Evolutionary conservation across 2,113 vertebrate species (phyloP), one percentile per base, ranked within the genome.

Genomic region (Nicator chloris): DNA sequence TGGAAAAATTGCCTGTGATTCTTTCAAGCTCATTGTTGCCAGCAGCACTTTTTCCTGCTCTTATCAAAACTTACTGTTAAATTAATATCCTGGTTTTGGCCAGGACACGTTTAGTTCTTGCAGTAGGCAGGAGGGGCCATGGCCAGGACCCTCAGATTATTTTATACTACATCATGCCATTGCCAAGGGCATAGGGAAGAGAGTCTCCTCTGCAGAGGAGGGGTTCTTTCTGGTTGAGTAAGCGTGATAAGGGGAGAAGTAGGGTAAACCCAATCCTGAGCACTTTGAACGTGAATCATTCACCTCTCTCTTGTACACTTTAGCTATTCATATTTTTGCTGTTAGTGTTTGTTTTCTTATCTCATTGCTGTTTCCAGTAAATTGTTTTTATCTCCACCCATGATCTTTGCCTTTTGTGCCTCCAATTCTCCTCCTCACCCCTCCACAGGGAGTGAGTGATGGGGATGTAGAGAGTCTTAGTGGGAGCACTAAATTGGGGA

Each of bases 181-280:
- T 77, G 37, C 6, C 1, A 0, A 28, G 14, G 45, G 11, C 2
- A 0, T 27, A 22, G 33, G 23, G 33, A 77, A 60, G 22, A 54
- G 7, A 69, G 9, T 18, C 7, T 59, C 26, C 16, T 51, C 63
- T 44, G 22, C 14, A 10, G 12, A 69, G 14, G 42, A 51, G 8
- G 40, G 15, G 4, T 2, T 69, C 54, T 27, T 69, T 23, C 63
- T 44, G 54, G 6, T 33, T 1, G 2, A 50, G 6, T 21, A 42
- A 31, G 2, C 3, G 0, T 19, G 37, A 31, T 33, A 15, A 15
- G 60, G 5, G 15, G 11, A 51, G 18, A 60, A 51, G 18, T 22
- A 14, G 9, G 22, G 3, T 19, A 60, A 22, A 60, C 5, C 11
- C 9, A 42, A 9, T 18, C 37, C 18, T 50, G 27, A 86, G 7